Conservation (phyloP, 2,888 invertebrate species). For the Spilosoma lubricipeda region DNA sequence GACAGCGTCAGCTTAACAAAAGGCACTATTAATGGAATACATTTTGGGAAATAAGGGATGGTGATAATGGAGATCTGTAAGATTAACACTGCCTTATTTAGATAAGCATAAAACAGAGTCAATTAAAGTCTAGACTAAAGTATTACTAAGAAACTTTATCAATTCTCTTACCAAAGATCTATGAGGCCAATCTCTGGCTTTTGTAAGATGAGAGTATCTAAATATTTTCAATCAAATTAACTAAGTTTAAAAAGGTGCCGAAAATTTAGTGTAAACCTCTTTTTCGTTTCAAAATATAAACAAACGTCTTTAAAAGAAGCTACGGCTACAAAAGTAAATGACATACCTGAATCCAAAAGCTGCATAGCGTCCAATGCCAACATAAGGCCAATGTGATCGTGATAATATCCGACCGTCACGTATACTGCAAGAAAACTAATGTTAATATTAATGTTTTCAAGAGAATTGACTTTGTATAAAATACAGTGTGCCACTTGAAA, state of each 20-base stretch:
- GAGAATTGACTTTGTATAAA: not conserved
- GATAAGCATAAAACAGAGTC: not conserved
- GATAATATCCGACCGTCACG: constrained; percentile 95
- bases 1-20: not conserved
- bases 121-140: not conserved
- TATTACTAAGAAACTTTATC: not conserved
- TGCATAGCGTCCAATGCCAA: constrained; percentile 93
- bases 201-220: not conserved
- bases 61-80: not conserved
- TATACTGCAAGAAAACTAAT: constrained; percentile 89
- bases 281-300: not conserved
- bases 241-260: not conserved
- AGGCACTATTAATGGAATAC: not conserved
- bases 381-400: constrained; percentile 97
- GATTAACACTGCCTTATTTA: not conserved
- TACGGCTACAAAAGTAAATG: not conserved
- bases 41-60: not conserved
- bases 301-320: not conserved
- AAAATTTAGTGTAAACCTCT: not conserved
- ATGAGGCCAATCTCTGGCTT: not conserved
- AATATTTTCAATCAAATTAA: not conserved
- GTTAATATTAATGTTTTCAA: not conserved
- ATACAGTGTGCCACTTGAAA: not conserved
- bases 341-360: constrained; percentile 91
- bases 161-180: not conserved